phyloP scores from a whole-genome alignment of 2,797 vertebrate genomes.

The Poecilia gillii region DNA sequence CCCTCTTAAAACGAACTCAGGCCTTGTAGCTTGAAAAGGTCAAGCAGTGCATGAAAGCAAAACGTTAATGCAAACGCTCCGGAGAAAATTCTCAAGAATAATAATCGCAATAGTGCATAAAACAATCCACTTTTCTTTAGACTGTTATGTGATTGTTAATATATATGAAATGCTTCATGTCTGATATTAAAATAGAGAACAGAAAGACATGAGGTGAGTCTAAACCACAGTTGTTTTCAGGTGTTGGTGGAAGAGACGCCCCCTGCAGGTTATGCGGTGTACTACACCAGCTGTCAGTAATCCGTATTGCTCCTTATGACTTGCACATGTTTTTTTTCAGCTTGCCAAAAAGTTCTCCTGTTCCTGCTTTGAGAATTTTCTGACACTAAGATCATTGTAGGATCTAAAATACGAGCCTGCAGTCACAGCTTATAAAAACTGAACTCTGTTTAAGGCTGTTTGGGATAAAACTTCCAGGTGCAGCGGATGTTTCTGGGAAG shows the following conservation, averaged over 20 bases:
- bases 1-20: conserved; percentile 2
- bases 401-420: not conserved
- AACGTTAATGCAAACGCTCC: not conserved
- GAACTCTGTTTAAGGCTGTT: not conserved
- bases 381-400: not conserved
- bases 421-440: not conserved
- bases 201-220: not conserved
- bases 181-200: not conserved
- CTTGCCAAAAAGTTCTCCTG: not conserved
- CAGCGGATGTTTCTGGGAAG: not conserved
- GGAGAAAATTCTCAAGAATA: not conserved
- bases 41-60: not conserved
- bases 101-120: not conserved
- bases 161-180: not conserved
- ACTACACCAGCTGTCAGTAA: not conserved
- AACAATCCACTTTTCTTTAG: not conserved
- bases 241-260: not conserved
- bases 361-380: not conserved
- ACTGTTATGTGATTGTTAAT: not conserved
- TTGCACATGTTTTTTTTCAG: not conserved
- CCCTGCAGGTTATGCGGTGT: not conserved
- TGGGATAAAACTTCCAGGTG: not conserved
- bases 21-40: not conserved
- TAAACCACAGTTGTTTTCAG: not conserved
- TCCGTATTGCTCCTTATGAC: not conserved